Evolutionary conservation across 1,140 invertebrate genomes (phyloP).

Genomic region (Drosophila willistoni): DNA sequence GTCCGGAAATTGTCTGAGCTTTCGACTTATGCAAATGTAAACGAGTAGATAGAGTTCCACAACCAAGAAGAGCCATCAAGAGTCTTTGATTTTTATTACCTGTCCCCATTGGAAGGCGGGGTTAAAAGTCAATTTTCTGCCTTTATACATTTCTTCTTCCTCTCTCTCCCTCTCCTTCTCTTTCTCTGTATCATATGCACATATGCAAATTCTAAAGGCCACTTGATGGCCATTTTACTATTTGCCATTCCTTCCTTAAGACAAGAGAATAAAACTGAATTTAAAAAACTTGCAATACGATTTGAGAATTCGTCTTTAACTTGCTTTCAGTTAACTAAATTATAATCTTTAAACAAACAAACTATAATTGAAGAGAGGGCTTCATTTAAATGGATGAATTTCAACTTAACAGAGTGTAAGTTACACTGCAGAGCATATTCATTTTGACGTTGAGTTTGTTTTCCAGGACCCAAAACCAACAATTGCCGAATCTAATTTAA

Average conservation of each 20-base stretch:
- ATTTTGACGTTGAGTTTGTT: neutral
- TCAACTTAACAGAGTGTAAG: neutral
- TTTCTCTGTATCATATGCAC: neutral
- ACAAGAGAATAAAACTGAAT: neutral
- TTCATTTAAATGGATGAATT: neutral
- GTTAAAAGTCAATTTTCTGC: constrained; percentile 12
- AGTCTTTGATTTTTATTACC: constrained; percentile 42
- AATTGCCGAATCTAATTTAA: no score
- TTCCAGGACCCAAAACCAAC: no score
- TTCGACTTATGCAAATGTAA: constrained; percentile 50
- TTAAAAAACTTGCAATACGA: neutral
- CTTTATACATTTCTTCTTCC: neutral
- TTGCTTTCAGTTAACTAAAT: neutral
- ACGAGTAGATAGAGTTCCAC: constrained; percentile 6
- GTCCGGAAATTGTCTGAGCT: constrained; percentile 8
- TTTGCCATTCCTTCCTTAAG: neutral
- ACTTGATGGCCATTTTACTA: constrained; percentile 6
- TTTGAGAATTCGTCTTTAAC: neutral
- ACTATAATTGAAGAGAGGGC: neutral
- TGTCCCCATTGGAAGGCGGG: constrained; percentile 3
- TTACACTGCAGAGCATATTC: neutral
- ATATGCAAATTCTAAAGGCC: constrained; percentile 10
- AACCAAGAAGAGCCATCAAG: constrained; percentile 3
- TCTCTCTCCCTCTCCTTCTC: neutral
- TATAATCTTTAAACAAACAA: constrained; percentile 1